A percentile compares a stretch with the other conserved stretches of the same genome.
Conservation (phyloP, 2,888 invertebrate genomes). For the Leptura quadrifasciata region DNA sequence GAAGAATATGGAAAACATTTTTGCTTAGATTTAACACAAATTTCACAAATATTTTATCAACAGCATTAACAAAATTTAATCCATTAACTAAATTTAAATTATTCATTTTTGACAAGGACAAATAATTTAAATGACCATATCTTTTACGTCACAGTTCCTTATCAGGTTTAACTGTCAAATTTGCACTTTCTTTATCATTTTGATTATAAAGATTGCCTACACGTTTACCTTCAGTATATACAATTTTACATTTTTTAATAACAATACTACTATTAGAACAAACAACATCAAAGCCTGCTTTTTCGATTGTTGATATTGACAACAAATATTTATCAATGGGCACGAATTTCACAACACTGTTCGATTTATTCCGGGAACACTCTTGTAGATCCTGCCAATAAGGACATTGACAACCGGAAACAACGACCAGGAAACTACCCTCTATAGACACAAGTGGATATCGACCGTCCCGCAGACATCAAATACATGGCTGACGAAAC, state of each 20-base stretch:
- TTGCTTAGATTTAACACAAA: slow-evolving; percentile 29
- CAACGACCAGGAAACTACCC: too few species aligned
- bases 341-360: too few species aligned
- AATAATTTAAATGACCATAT: slow-evolving; percentile 38
- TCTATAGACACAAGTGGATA: too few species aligned
- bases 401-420: too few species aligned
- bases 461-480: too few species aligned
- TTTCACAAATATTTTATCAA: slow-evolving; percentile 20
- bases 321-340: slow-evolving; percentile 6
- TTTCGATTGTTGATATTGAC: slow-evolving; percentile 32
- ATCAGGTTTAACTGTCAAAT: slow-evolving; percentile 18
- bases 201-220: neutral
- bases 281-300: neutral
- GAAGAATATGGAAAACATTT: slow-evolving; percentile 28
- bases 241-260: slow-evolving; percentile 31
- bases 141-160: slow-evolving; percentile 33
- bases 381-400: too few species aligned
- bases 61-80: neutral
- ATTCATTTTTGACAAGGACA: slow-evolving; percentile 26
- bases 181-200: neutral
- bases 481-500: too few species aligned
- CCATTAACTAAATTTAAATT: slow-evolving; percentile 36
- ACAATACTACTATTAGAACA: neutral
- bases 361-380: too few species aligned
- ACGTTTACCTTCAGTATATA: slow-evolving; percentile 32